Evolutionary conservation across 2,797 vertebrate species (phyloP).

Genomic region (Phylloscopus collybita): DNA sequence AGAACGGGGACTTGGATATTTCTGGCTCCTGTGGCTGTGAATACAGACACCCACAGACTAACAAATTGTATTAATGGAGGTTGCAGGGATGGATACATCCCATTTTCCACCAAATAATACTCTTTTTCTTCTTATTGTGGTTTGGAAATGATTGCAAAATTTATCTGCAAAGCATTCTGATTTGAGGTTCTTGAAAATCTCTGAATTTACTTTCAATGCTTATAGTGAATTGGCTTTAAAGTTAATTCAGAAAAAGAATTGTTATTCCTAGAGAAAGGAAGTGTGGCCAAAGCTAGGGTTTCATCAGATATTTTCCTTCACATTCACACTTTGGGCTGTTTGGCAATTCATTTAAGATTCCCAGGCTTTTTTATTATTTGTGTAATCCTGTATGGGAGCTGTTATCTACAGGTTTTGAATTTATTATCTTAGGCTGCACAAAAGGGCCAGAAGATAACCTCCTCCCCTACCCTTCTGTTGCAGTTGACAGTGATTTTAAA

Average conservation of each 20-base stretch:
- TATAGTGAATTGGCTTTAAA: background rate
- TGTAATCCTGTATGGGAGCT: conserved; percentile 20
- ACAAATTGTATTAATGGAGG: background rate
- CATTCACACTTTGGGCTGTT: background rate
- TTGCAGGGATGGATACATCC: background rate
- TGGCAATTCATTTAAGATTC: conserved; percentile 33
- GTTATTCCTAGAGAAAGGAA: background rate
- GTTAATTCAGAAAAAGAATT: background rate
- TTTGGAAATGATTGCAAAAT: background rate
- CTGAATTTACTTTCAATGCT: background rate
- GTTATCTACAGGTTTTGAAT: conserved; percentile 49
- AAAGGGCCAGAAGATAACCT: conserved; percentile 54
- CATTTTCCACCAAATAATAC: background rate
- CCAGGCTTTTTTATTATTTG: conserved; percentile 20
- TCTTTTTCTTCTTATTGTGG: background rate
- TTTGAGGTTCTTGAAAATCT: background rate
- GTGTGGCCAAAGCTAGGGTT: background rate
- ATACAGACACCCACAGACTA: background rate
- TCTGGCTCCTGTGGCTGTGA: background rate
- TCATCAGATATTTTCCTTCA: conserved; percentile 4
- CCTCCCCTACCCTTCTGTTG: conserved; percentile 27
- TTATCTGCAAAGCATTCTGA: background rate
- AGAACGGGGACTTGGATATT: background rate
- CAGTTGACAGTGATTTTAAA: conserved; percentile 35
- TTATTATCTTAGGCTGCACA: conserved; percentile 45